Evolutionary conservation across 2,113 vertebrate species (phyloP).

Genomic region (Dissostichus mawsoni): DNA sequence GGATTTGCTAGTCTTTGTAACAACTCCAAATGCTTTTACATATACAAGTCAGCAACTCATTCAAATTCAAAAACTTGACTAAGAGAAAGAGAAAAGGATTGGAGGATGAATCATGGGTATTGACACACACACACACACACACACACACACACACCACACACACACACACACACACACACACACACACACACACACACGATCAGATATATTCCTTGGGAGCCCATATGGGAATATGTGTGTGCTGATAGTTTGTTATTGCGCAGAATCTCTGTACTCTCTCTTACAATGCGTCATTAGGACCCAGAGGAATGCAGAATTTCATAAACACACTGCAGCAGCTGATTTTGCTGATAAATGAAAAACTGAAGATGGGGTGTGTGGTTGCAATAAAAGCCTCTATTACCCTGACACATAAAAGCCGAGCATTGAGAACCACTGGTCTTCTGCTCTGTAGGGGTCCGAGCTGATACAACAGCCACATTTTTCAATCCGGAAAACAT

Average conservation of each 20-base stretch:
- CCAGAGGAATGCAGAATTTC: neutral
- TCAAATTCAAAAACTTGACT: too few relatives aligned
- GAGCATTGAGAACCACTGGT: neutral
- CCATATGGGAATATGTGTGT: neutral
- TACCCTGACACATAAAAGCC: neutral
- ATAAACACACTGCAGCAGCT: slow-evolving; percentile 17
- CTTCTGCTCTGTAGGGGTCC: neutral
- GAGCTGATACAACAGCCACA: neutral
- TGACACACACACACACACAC: slow-evolving; percentile 32
- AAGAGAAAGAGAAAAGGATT: neutral
- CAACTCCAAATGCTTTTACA: too few relatives aligned
- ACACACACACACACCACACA: neutral
- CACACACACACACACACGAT: slow-evolving; percentile 1
- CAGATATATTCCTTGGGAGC: slow-evolving; percentile 14
- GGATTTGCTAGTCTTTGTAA: too few relatives aligned
- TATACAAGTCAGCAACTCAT: too few relatives aligned
- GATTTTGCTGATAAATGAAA: slow-evolving; percentile 26
- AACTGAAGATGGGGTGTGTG: neutral
- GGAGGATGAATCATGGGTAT: neutral
- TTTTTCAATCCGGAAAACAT: neutral
- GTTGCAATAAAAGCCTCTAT: slow-evolving; percentile 5
- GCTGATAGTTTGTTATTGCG: slow-evolving; percentile 17
- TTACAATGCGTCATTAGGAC: neutral
- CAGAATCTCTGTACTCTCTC: slow-evolving; percentile 21
- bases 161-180: too few relatives aligned